Conservation (phyloP, 2,797 vertebrate species). For the Enteromius argenteus region DNA sequence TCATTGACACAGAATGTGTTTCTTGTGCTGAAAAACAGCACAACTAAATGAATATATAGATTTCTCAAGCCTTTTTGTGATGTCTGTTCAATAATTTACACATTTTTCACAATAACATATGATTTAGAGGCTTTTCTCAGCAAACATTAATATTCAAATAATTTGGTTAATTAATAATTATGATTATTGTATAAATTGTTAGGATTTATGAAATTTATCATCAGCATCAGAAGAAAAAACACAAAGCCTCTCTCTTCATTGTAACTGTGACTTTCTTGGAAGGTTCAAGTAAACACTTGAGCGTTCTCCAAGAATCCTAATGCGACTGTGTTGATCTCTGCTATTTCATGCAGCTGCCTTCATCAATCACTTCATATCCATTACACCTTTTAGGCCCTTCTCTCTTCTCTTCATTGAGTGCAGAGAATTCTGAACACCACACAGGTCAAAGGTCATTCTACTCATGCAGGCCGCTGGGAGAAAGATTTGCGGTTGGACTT, state of each 20-base stretch:
- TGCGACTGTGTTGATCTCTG: constrained; percentile 24
- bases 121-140: neutral
- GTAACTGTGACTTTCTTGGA: constrained; percentile 53
- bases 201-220: neutral
- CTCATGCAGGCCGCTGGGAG: constrained; percentile 6
- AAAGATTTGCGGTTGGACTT: constrained; percentile 15
- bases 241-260: neutral
- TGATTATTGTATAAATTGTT: neutral
- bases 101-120: neutral
- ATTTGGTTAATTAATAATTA: neutral
- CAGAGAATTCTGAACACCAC: constrained; percentile 25
- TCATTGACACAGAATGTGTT: neutral
- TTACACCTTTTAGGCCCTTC: constrained; percentile 29
- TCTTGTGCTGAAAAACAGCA: neutral
- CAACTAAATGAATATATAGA: neutral
- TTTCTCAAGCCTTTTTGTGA: neutral
- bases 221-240: neutral
- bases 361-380: constrained; percentile 55
- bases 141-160: neutral
- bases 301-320: constrained; percentile 49
- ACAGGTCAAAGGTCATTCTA: constrained; percentile 19
- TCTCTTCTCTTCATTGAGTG: constrained; percentile 22
- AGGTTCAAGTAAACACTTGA: constrained; percentile 42
- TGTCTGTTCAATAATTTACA: neutral
- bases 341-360: constrained; percentile 61